Conservation (phyloP, 1,140 invertebrate genomes). For the Drepana arcuata region DNA sequence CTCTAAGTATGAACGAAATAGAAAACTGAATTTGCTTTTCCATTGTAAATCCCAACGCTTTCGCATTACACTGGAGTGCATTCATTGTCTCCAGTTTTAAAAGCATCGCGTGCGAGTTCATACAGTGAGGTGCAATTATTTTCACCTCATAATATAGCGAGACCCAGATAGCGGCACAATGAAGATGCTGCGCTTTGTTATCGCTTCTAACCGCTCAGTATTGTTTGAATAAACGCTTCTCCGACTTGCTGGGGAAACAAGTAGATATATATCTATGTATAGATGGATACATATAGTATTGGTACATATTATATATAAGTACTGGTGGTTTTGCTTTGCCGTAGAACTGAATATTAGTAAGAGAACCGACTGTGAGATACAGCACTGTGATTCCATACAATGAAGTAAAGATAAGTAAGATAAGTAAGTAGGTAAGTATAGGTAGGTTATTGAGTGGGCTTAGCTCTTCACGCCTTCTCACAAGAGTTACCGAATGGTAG, state of each 20-base stretch:
- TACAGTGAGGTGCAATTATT: not conserved
- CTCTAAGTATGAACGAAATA: not conserved
- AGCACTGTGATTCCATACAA: too few relatives aligned
- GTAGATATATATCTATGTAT: not conserved
- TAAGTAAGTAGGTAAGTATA: too few relatives aligned
- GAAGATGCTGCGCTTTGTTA: conserved; percentile 8
- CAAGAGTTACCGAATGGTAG: too few relatives aligned
- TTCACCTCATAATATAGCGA: not conserved
- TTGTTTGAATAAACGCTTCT: conserved; percentile 13
- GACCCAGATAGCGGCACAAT: conserved; percentile 7
- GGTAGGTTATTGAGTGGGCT: too few relatives aligned
- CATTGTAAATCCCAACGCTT: not conserved
- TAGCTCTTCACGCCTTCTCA: too few relatives aligned
- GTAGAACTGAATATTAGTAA: not conserved
- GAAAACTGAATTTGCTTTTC: not conserved
- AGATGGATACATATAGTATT: not conserved
- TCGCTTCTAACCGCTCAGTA: conserved; percentile 12
- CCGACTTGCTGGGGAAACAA: not conserved
- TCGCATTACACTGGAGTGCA: not conserved
- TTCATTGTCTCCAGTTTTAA: too few relatives aligned
- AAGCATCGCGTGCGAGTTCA: too few relatives aligned
- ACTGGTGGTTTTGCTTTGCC: not conserved
- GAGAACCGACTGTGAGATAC: too few relatives aligned
- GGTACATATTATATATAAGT: not conserved
- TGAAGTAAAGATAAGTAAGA: too few relatives aligned